phyloP scores from a whole-genome alignment of 2,113 vertebrate species.

The Mastomys natalensis region DNA sequence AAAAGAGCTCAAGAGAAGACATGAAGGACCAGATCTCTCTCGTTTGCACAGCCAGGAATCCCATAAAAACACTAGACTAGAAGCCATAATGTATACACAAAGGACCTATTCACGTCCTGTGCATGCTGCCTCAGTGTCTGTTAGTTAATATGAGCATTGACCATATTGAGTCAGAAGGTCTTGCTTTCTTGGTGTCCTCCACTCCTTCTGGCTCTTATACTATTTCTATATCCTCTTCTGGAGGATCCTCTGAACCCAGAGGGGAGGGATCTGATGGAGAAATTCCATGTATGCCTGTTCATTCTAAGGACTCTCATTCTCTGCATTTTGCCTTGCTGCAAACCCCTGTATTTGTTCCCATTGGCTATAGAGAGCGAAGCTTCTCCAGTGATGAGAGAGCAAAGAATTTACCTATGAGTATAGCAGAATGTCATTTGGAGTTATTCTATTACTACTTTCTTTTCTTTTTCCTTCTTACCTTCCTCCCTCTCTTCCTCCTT shows the following conservation, averaged over 20 bases:
- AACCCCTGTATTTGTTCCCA: neutral
- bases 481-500: neutral
- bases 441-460: neutral
- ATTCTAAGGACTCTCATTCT: too few species aligned
- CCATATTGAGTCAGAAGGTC: neutral
- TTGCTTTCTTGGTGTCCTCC: neutral
- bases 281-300: too few species aligned
- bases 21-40: neutral
- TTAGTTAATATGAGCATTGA: neutral
- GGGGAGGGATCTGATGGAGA: neutral
- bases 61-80: too few species aligned
- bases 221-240: neutral
- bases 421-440: neutral
- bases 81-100: neutral
- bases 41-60: neutral
- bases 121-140: neutral
- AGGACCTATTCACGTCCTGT: neutral
- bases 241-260: neutral
- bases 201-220: neutral
- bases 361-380: neutral
- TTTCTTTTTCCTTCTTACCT: neutral
- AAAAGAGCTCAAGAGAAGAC: too few species aligned
- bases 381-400: neutral
- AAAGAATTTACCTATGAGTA: neutral
- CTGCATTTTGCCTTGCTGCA: neutral